Base-by-base conservation (phyloP, 35 echinoderm and acorn worm genomes). In the Apostichopus californicus region DNA sequence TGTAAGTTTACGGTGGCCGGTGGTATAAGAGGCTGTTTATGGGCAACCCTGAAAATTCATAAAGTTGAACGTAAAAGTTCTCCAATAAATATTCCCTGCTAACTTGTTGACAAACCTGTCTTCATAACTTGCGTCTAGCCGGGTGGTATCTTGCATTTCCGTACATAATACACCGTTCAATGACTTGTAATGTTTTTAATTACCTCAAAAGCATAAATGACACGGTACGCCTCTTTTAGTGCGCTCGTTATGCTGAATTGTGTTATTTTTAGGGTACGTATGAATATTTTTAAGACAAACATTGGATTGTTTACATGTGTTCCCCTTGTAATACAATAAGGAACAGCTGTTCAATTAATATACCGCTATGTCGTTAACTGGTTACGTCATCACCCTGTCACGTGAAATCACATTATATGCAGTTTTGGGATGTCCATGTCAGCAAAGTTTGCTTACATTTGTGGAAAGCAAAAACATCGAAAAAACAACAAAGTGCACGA, bases 51-150 rank as follows among this genome's bases (percentile, higher is more conserved):
- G 60, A 89, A 72, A 66, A 89, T 89, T 23, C 64, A 89, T 89
- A 68, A 73, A 64, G 86, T 72, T 64, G 64, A 73, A 54, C 86
- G 25, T 73, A 54, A 89, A 89, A 73, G 34, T 89, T 89, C 9
- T 26, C 57, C 86, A n/a, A 20, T 89, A 89, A 89, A 89, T 89
- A 89, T 89, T 72, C 68, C 64, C 9, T 15, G 23, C 60, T 89
- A 89, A 72, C 61, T 72, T 89, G 86, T 89, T 89, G 86, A 72
- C 86, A 89, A 89, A 89, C 86, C 86, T 73, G 86, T 89, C 86
- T 58, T 73, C 61, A 89, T 89, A 89, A 89, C 28, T 72, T 13
- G 18, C n/a, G 56, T 17, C 81, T 85, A 55, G 55, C 57, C 10
- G 81, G 81, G 81, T 85, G 81, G 81, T 20, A 85, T 85, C 64